These are phyloP conservation scores for Drosophila nigromelanica DNA, from an alignment of 1,140 invertebrate genomes.

Conservation along the genomic window DNA sequence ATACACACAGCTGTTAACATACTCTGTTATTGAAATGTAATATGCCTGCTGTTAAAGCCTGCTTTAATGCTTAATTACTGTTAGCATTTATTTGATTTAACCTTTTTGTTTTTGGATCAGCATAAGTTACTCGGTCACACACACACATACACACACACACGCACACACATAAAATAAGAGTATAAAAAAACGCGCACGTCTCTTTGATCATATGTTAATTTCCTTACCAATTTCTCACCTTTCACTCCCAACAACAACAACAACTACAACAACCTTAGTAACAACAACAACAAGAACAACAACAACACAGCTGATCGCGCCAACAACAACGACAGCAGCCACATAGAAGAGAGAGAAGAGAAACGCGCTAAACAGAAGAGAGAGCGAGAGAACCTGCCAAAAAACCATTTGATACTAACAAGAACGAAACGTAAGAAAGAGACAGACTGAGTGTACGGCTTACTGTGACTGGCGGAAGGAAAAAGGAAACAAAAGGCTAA, in stretches of 20 bases:
- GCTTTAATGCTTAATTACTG: not conserved
- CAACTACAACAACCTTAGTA: constrained; percentile 25
- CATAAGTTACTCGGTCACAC: constrained; percentile 15
- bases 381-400: not conserved
- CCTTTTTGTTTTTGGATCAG: not conserved
- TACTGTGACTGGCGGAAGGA: constrained; percentile 23
- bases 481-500: constrained; percentile 25
- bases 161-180: constrained; percentile 5
- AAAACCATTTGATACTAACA: constrained; percentile 15
- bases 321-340: constrained; percentile 24
- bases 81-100: constrained; percentile 14
- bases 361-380: not conserved
- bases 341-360: constrained; percentile 8
- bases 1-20: constrained; percentile 7
- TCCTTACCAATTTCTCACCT: constrained; percentile 50
- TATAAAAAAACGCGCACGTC: constrained; percentile 22
- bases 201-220: constrained; percentile 54
- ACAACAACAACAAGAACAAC: constrained; percentile 35
- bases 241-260: constrained; percentile 35
- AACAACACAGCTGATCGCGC: constrained; percentile 46
- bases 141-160: not conserved
- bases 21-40: not conserved
- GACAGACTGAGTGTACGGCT: constrained; percentile 9
- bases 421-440: constrained; percentile 1
- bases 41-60: constrained; percentile 1